Base-by-base conservation (phyloP, 1,140 invertebrate species). In the Scaptomyza hsui region DNA sequence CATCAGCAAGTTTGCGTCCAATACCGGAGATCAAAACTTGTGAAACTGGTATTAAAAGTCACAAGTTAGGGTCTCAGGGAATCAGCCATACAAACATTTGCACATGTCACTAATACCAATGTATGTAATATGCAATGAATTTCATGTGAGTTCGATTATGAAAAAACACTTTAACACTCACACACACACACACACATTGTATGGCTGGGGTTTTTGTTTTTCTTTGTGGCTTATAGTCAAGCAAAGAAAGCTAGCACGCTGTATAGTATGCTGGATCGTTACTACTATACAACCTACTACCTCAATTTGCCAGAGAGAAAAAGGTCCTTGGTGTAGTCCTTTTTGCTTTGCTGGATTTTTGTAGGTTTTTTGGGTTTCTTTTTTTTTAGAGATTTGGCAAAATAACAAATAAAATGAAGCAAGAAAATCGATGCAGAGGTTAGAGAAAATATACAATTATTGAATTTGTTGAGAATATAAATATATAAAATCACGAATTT, bases 11-110 rank as follows among this genome's bases (percentile, higher is more conserved):
- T 90, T 91, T 91, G 89, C 83, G 82, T 91, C 90, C 90, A 91
- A 91, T 91, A 91, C 90, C 90, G 90, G 90, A 91, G 90, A 91
- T 91, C 90, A 90, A 91, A 91, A 91, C 90, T 91, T 91, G 90
- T 91, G 90, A 91, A 91, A 91, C 90, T 91, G 86, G 77, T 90
- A 85, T 85, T 74, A 85, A 90, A 89, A 91, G 90, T 91, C 90
- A 91, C 90, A 91, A 91, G 90, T 91, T 91, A 91, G 90, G 90
- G 90, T 91, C 90, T 91, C 90, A 91, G 90, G 90, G 90, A 91
- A 91, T 91, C 89, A 91, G 90, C 89, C 90, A 89, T 82, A 91
- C 90, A 91, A 91, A 91, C 90, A 91, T 89, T 89, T 88, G 82
- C 82, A 88, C 82, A 89, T 86, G 83, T 86, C 82, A 88, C 82